A percentile compares a stretch with the other conserved stretches of the same genome.
These are phyloP conservation scores for Lampropteryx suffumata DNA, from an alignment of 2,888 invertebrate genomes.

Conservation along the genomic window DNA sequence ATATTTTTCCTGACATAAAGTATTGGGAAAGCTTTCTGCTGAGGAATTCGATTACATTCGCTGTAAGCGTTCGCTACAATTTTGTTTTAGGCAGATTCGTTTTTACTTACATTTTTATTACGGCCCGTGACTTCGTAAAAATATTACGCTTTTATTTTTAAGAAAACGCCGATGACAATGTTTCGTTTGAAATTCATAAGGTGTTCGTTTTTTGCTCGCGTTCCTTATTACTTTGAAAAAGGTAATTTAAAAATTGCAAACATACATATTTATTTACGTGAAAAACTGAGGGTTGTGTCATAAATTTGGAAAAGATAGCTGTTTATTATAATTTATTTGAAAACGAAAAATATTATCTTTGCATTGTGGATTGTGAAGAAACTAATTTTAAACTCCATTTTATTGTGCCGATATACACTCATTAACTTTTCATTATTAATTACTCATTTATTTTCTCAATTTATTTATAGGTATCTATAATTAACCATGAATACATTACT, in stretches of 20 bases:
- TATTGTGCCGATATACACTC: too few relatives aligned
- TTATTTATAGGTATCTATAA: too few relatives aligned
- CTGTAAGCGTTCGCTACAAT: conserved; percentile 42
- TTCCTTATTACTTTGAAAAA: too few relatives aligned
- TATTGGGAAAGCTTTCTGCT: conserved; percentile 48
- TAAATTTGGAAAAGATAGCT: too few relatives aligned
- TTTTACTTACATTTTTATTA: conserved; percentile 45
- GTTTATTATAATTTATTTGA: too few relatives aligned
- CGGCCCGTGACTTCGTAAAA: conserved; percentile 32
- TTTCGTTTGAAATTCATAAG: conserved; percentile 20
- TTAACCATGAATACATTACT: too few relatives aligned
- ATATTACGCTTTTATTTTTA: conserved; percentile 28
- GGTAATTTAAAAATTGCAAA: neutral
- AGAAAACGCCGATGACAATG: conserved; percentile 20
- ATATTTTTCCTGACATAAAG: conserved; percentile 55
- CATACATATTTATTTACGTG: neutral
- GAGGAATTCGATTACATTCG: conserved; percentile 53
- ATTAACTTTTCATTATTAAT: too few relatives aligned
- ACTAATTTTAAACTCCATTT: too few relatives aligned
- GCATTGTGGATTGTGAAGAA: too few relatives aligned
- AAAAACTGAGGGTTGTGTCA: too few relatives aligned
- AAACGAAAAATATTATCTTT: too few relatives aligned
- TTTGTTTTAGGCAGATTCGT: conserved; percentile 42
- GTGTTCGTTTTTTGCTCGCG: neutral
- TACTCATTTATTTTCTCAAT: too few relatives aligned